Evolutionary conservation across 2,888 invertebrate species (phyloP).

Genomic region (Gymnoscelis rufifasciata): DNA sequence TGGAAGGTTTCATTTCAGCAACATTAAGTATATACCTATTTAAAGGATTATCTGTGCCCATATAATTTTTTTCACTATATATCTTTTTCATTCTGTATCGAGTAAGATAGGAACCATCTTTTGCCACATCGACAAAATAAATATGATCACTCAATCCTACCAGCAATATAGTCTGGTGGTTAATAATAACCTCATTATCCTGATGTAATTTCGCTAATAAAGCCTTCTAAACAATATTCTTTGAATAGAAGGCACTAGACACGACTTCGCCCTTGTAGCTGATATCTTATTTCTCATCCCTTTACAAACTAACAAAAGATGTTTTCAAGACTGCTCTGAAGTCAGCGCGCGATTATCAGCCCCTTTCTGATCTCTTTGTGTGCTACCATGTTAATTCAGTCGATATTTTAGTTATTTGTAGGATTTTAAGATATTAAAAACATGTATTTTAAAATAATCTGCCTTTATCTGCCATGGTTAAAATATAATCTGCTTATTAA

Average conservation of each 20-base stretch:
- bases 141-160: too few species aligned
- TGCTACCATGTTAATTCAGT: slow-evolving; percentile 9
- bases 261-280: slow-evolving; percentile 9
- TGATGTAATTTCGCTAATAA: slow-evolving; percentile 1
- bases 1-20: too few species aligned
- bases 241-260: slow-evolving; percentile 4
- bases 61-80: too few species aligned
- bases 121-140: too few species aligned
- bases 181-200: slow-evolving; percentile 1
- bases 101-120: too few species aligned
- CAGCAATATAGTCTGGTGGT: slow-evolving; percentile 5
- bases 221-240: neutral
- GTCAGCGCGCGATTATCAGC: slow-evolving; percentile 25
- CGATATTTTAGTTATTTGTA: slow-evolving; percentile 1
- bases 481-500: too few species aligned
- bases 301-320: slow-evolving; percentile 32
- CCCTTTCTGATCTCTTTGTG: slow-evolving; percentile 26
- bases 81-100: too few species aligned
- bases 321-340: slow-evolving; percentile 30
- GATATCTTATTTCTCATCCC: slow-evolving; percentile 30
- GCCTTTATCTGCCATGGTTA: too few species aligned
- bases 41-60: too few species aligned
- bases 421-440: neutral
- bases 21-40: too few species aligned
- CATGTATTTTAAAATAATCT: too few species aligned